Base-by-base conservation (phyloP, 53 echinoderm and acorn worm genomes). In the Paelopatides confundens region DNA sequence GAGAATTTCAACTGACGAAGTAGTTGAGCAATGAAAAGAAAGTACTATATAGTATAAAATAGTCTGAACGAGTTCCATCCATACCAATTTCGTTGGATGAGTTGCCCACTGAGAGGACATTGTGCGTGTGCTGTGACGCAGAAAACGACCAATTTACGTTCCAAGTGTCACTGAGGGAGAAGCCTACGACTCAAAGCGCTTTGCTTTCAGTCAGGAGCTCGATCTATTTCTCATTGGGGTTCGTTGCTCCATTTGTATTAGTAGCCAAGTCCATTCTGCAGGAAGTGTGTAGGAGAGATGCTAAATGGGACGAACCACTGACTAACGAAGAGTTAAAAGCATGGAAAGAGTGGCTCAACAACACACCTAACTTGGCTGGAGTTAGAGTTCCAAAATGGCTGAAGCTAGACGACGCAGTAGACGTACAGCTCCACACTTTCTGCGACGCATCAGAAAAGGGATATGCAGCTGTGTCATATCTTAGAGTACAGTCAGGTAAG, bases 241-340 rank as follows among this genome's bases (percentile, higher is more conserved):
- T 95, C 39, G 90, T 39, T 11, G 85, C 71, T 89, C 95, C 6
- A 71, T 90, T 89, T 38, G 58, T 88, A 2, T 14, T 93, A 28
- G 51, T 69, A 13, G 94, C 92, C 1, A 90, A 87, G 66, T 77
- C 87, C 38, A 67, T 92, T 6, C 76, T 92, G 26, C 95, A 95
- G 21, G 88, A 85, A 37, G 51, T 92, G 3, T 92, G 92, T 35
- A 66, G 67, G 26, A 54, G 65, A 74, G 86, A 49, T 38, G 63
- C 90, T 12, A 77, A 76, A 32, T 95, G 95, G 95, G 93, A 95
- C 35, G 77, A 94, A 26, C 38, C 51, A 23, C n/a, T n/a, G n/a
- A n/a, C n/a, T n/a, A n/a, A n/a, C n/a, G n/a, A n/a, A n/a, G n/a
- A n/a, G n/a, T n/a, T n/a, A n/a, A n/a, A n/a, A 51, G 40, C 27